These are phyloP conservation scores for Metaphire vulgaris DNA, from an alignment of 1,140 invertebrate genomes.

Conservation along the genomic window DNA sequence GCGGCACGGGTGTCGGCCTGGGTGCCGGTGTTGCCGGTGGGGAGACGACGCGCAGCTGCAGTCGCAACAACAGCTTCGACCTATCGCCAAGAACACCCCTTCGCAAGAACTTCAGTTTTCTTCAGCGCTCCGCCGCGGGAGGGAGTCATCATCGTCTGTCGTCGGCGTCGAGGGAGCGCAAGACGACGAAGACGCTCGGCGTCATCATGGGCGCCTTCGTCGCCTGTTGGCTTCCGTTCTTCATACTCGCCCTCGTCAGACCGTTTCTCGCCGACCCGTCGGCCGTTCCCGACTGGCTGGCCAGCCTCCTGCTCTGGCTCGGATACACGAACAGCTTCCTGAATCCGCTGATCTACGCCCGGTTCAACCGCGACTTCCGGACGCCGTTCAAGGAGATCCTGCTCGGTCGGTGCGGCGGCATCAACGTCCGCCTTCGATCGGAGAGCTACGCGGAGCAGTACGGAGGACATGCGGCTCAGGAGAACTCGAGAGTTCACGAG, in stretches of 20 bases:
- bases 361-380: conserved; percentile 93
- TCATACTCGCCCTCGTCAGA: conserved; percentile 57
- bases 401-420: conserved; percentile 34
- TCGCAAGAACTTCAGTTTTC: conserved; percentile 19
- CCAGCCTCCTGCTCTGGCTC: conserved; percentile 64
- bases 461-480: conserved; percentile 49
- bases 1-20: too few species aligned
- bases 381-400: conserved; percentile 64
- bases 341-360: conserved; percentile 95
- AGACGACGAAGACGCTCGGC: conserved; percentile 78
- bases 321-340: conserved; percentile 93
- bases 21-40: too few species aligned
- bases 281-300: conserved; percentile 43
- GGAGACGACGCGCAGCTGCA: neutral
- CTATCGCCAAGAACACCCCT: conserved; percentile 33
- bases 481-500: neutral
- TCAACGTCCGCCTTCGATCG: conserved; percentile 30
- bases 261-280: conserved; percentile 54
- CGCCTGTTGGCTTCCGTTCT: conserved; percentile 60
- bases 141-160: conserved; percentile 7
- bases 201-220: conserved; percentile 60
- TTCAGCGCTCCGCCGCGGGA: conserved; percentile 39
- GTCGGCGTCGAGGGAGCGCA: conserved; percentile 61
- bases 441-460: conserved; percentile 30
- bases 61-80: conserved; percentile 29